Conservation (phyloP, 35 echinoderm and acorn worm species). For the Patiria miniata region DNA sequence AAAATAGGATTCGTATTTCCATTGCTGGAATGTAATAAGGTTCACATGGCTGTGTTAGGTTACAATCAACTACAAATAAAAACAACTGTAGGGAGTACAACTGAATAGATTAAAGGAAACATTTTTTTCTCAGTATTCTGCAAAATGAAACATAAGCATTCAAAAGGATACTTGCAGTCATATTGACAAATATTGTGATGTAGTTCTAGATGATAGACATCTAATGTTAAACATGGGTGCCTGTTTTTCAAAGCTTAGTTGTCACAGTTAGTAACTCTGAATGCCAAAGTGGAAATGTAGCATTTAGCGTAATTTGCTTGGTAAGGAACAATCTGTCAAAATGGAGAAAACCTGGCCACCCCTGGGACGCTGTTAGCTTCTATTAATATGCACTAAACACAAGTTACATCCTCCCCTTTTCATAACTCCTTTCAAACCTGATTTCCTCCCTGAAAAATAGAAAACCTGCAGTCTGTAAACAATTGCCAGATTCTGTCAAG, state of each 20-base stretch:
- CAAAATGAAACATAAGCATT: too few species aligned
- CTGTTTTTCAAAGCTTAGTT: conserved; percentile 4
- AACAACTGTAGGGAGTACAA: too few species aligned
- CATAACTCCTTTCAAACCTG: conserved; percentile 23
- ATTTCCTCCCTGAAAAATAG: conserved; percentile 22
- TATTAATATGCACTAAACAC: conserved; percentile 26
- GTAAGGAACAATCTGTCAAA: conserved; percentile 1
- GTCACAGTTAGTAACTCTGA: conserved; percentile 7
- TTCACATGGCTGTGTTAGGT: too few species aligned
- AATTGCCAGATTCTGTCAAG: conserved; percentile 25
- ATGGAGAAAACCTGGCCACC: conserved; percentile 13
- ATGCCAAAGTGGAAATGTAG: conserved; percentile 28
- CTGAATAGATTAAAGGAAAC: too few species aligned
- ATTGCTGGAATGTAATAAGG: too few species aligned
- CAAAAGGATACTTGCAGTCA: too few species aligned
- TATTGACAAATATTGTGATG: too few species aligned
- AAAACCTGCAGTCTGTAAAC: conserved; percentile 27
- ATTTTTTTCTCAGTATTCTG: too few species aligned
- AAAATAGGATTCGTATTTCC: too few species aligned
- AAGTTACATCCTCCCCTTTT: conserved; percentile 28
- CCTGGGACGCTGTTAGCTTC: conserved; percentile 16
- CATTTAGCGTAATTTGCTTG: conserved; percentile 2
- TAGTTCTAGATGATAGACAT: too few species aligned
- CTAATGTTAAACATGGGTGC: neutral
- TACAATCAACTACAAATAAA: too few species aligned